Evolutionary conservation across 2,888 invertebrate genomes (phyloP).

Genomic region (Herminia tarsipennalis): DNA sequence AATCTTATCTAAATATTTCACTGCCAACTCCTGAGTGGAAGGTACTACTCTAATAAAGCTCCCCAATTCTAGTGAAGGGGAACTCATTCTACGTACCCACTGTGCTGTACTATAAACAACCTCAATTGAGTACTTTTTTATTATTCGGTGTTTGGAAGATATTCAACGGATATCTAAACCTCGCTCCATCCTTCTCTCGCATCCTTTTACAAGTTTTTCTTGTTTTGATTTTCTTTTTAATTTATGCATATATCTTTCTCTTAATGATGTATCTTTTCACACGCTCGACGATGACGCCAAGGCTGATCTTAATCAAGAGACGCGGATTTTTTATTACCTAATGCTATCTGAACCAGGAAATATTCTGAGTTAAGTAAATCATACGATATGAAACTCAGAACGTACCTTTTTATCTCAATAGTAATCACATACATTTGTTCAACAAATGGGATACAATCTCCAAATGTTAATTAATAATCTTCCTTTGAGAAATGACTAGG

Average conservation of each 20-base stretch:
- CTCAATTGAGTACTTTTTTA: too few relatives aligned
- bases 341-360: constrained; percentile 64
- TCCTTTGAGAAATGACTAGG: constrained; percentile 24
- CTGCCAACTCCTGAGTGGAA: too few relatives aligned
- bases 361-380: constrained; percentile 46
- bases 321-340: constrained; percentile 60
- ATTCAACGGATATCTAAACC: too few relatives aligned
- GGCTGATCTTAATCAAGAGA: constrained; percentile 63
- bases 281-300: constrained; percentile 56
- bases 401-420: constrained; percentile 40
- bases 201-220: constrained; percentile 41
- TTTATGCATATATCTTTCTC: constrained; percentile 51
- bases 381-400: constrained; percentile 36
- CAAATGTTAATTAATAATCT: constrained; percentile 36
- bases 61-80: too few relatives aligned
- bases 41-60: too few relatives aligned
- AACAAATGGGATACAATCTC: constrained; percentile 31
- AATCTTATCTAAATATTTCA: too few relatives aligned
- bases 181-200: constrained; percentile 22
- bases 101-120: too few relatives aligned
- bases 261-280: constrained; percentile 70
- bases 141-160: too few relatives aligned
- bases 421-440: constrained; percentile 40
- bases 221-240: constrained; percentile 43
- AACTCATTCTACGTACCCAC: too few relatives aligned